Conservation (phyloP, 2,797 vertebrate genomes). For the Scyliorhinus canicula region DNA sequence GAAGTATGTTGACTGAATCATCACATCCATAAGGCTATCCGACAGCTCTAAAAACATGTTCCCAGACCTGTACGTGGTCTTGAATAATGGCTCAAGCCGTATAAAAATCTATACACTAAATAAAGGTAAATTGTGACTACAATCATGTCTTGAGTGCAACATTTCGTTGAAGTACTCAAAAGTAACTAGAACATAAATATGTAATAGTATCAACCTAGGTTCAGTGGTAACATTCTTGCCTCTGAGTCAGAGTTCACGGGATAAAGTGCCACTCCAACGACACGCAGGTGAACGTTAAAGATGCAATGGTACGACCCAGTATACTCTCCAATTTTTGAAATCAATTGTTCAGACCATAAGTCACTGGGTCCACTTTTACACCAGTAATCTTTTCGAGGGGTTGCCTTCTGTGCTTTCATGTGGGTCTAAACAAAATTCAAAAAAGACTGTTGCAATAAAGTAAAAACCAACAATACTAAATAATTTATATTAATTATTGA, state of each 20-base stretch:
- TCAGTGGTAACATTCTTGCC: not conserved
- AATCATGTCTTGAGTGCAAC: not conserved
- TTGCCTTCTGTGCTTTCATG: no score
- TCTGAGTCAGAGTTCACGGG: not conserved
- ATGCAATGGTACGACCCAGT: not conserved
- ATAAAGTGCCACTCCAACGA: not conserved
- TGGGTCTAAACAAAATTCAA: no score
- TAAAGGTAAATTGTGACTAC: not conserved
- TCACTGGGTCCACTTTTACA: no score
- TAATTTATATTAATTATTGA: no score
- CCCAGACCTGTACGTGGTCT: not conserved
- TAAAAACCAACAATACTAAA: no score
- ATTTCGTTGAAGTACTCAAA: not conserved
- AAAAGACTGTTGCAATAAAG: no score
- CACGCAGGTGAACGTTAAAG: not conserved
- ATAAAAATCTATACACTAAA: not conserved
- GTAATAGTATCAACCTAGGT: not conserved
- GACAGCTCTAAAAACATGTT: not conserved
- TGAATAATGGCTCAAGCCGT: not conserved
- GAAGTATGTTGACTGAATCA: not conserved
- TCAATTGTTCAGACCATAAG: no score
- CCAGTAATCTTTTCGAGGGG: no score
- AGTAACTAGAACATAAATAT: not conserved
- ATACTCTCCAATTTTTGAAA: no score
- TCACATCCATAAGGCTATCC: not conserved